Conservation (phyloP, 2,113 vertebrate species). For the Jaculus jaculus region DNA sequence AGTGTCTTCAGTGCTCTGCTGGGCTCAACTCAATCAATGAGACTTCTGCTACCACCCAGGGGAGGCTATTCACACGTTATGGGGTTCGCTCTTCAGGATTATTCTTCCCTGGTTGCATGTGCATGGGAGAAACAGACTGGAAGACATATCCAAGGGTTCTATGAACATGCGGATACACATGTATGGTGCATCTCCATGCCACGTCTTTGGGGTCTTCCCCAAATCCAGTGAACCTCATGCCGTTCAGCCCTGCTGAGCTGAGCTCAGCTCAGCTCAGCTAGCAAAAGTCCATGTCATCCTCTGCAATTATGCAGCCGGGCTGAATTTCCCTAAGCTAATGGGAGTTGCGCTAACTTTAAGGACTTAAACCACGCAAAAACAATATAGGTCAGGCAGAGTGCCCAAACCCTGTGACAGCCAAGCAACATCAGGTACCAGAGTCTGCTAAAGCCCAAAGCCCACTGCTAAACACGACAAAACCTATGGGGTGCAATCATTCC, state of each 20-base stretch:
- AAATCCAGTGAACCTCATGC: neutral
- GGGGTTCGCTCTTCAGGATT: constrained; percentile 20
- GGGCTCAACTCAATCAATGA: constrained; percentile 36
- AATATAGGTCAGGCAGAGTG: constrained; percentile 67
- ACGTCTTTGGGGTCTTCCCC: neutral
- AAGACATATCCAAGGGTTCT: neutral
- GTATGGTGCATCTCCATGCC: neutral
- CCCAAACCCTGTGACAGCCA: neutral
- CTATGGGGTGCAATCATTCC: neutral
- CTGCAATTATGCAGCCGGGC: constrained; percentile 47
- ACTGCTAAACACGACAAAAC: neutral
- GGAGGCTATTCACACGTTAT: constrained; percentile 20
- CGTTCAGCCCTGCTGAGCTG: neutral
- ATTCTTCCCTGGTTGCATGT: neutral
- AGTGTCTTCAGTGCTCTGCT: neutral
- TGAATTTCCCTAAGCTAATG: constrained; percentile 70
- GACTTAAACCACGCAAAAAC: constrained; percentile 68
- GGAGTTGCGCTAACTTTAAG: constrained; percentile 78
- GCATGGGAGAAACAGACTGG: neutral
- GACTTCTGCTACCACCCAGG: constrained; percentile 47
- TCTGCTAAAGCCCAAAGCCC: constrained; percentile 17
- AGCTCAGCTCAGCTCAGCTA: neutral
- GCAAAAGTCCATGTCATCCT: constrained; percentile 56
- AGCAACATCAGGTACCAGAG: constrained; percentile 24
- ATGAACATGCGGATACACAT: neutral